Base-by-base conservation (phyloP, 2,888 invertebrate genomes). In the Morinoia aosen region DNA sequence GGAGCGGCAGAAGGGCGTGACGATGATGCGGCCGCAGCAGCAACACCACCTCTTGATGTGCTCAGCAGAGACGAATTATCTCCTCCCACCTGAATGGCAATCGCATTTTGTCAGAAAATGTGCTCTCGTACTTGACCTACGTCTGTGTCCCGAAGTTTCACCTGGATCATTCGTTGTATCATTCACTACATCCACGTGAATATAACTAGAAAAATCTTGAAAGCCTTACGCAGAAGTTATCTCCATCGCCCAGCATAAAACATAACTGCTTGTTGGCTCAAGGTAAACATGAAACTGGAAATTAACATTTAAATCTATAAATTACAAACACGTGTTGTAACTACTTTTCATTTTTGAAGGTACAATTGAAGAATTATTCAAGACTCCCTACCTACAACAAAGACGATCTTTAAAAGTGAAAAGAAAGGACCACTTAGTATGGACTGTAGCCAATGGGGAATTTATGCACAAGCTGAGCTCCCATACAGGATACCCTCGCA, bases 31-130 rank as follows among this genome's bases (percentile, higher is more conserved):
- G 93, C 39, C 25, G 93, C 57, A 12, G 57, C 5, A 2, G 58
- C 39, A 48, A 40, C 48, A 11, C 93, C 93, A 25, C 93, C 33
- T 93, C 93, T 39, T 11, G 93, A 57, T 25, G 93, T 57, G 57
- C 93, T 93, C 58, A 93, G 40, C 57, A 93, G 33, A 11, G 93
- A 93, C 16, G 57, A n/a, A 57, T 93, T 93, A 48, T 93, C 93
- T 39, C 57, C 25, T 16, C 57, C 94, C n/a, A 90, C 57, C 88
- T 88, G 88, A 88, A 16, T 58, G 58, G 5, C 10, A 10, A 76
- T 19, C 8, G 25, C 76, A 33, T 76, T 5, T 61, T 0, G 14
- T 16, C 19, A 61, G n/a, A 61, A 61, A 61, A 61, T 61, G 61
- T 19, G 8, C 61, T 19, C 3, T 16, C 8, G 61, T 33, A 25